phyloP scores from a whole-genome alignment of 1,140 invertebrate genomes.

The Drosophila lini region DNA sequence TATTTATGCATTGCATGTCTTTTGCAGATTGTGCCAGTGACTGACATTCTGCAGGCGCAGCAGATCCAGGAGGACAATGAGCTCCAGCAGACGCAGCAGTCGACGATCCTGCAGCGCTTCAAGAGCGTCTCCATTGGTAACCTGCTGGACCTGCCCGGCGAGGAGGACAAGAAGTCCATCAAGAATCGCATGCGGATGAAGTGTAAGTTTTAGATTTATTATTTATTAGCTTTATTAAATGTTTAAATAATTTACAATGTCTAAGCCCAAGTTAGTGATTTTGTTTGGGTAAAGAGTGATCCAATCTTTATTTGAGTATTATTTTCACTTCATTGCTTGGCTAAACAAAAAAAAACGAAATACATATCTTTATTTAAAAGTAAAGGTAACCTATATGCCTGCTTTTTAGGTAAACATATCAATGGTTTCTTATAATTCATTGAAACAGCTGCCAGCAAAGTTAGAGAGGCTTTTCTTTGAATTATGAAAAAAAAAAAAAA shows the following conservation, averaged over 20 bases:
- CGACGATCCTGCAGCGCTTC: constrained; percentile 61
- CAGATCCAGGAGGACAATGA: constrained; percentile 73
- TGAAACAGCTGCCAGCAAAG: not conserved
- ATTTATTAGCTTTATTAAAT: not conserved
- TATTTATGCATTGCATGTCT: constrained; percentile 32
- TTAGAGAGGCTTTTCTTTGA: not conserved
- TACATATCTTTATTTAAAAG: not conserved
- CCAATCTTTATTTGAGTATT: not conserved
- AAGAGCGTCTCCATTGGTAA: constrained; percentile 80
- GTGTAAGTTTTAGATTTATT: constrained; percentile 53
- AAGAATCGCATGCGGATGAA: constrained; percentile 73
- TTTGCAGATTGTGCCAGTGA: constrained; percentile 79
- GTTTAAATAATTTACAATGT: not conserved
- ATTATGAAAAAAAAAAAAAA: not conserved
- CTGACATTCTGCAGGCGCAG: constrained; percentile 77
- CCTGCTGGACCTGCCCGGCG: constrained; percentile 69
- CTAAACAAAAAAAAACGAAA: not conserved
- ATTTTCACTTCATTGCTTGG: no score
- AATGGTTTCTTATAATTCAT: not conserved
- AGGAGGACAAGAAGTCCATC: constrained; percentile 82
- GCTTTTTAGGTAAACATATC: not conserved
- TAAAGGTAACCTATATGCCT: not conserved
- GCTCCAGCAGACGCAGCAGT: constrained; percentile 61
- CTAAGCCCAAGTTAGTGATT: not conserved
- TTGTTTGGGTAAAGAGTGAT: not conserved